Evolutionary conservation across 1,140 invertebrate species (phyloP).

Genomic region (Bombus huntii): DNA sequence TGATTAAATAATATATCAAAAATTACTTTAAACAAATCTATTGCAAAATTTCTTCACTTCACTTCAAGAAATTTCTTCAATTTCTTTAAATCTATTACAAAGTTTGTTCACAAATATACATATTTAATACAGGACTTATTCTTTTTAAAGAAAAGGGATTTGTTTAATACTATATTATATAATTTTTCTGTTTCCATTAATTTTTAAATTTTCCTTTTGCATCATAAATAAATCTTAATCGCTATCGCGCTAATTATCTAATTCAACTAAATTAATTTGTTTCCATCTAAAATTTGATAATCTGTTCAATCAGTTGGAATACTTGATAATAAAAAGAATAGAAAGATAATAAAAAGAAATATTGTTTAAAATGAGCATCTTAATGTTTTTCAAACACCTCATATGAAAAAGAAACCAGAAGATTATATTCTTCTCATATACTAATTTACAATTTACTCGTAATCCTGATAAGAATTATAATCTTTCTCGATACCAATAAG

Average conservation of each 20-base stretch:
- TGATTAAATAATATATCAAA: not conserved
- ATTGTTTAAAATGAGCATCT: too few relatives aligned
- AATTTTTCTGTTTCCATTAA: not conserved
- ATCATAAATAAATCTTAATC: not conserved
- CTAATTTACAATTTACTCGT: not conserved
- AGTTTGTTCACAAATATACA: too few relatives aligned
- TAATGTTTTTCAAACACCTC: too few relatives aligned
- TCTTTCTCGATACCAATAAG: not conserved
- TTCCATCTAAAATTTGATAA: not conserved
- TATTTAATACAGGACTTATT: not conserved
- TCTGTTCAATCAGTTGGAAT: too few relatives aligned
- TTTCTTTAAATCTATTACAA: not conserved
- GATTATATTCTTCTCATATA: not conserved
- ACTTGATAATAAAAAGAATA: too few relatives aligned
- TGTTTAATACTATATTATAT: not conserved
- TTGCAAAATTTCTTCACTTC: not conserved
- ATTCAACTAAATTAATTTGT: not conserved
- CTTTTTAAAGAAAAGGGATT: not conserved
- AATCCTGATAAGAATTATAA: not conserved
- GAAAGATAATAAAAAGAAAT: too few relatives aligned
- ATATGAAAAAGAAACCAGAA: too few relatives aligned
- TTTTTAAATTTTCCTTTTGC: not conserved
- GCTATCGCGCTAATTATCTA: too few relatives aligned
- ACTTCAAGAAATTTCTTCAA: too few relatives aligned
- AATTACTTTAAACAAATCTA: not conserved